These are phyloP conservation scores for Drosophila histrio DNA, from an alignment of 2,888 invertebrate genomes.

Conservation along the genomic window DNA sequence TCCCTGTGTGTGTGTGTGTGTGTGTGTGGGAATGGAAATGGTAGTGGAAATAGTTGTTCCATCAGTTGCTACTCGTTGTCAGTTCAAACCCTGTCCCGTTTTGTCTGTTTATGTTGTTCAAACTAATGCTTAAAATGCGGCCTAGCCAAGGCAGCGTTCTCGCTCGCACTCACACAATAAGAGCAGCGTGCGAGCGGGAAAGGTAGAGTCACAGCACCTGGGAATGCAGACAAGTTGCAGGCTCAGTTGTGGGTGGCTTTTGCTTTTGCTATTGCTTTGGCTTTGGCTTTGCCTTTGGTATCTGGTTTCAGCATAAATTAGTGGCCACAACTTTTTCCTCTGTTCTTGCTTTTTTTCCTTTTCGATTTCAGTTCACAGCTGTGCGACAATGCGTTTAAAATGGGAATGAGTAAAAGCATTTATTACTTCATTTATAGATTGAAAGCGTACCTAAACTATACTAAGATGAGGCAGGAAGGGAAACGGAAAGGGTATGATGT, in stretches of 20 bases:
- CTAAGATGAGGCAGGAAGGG: not conserved
- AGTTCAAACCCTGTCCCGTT: conserved; percentile 6
- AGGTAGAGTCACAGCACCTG: conserved; percentile 39
- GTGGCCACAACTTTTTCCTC: conserved; percentile 21
- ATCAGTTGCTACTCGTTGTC: conserved; percentile 22
- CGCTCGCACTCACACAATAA: conserved; percentile 18
- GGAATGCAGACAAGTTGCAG: conserved; percentile 25
- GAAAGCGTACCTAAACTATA: not conserved
- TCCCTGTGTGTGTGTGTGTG: not conserved
- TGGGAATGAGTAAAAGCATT: not conserved
- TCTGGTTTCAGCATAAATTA: conserved; percentile 54
- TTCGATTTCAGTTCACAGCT: conserved; percentile 27
- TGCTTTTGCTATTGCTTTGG: conserved; percentile 2
- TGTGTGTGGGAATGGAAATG: conserved; percentile 6
- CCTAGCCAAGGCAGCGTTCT: conserved; percentile 52
- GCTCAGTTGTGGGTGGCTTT: conserved; percentile 36
- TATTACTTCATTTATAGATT: conserved; percentile 31
- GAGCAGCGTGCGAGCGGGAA: not conserved
- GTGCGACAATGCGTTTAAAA: conserved; percentile 11
- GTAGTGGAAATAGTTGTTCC: conserved; percentile 51
- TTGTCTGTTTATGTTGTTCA: conserved; percentile 74
- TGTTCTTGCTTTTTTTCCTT: not conserved
- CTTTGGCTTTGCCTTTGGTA: not conserved
- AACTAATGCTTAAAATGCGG: conserved; percentile 79
- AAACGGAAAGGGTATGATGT: not conserved